These are phyloP conservation scores for Sebastes reedi DNA, from an alignment of 2,797 vertebrate species.

Conservation along the genomic window DNA sequence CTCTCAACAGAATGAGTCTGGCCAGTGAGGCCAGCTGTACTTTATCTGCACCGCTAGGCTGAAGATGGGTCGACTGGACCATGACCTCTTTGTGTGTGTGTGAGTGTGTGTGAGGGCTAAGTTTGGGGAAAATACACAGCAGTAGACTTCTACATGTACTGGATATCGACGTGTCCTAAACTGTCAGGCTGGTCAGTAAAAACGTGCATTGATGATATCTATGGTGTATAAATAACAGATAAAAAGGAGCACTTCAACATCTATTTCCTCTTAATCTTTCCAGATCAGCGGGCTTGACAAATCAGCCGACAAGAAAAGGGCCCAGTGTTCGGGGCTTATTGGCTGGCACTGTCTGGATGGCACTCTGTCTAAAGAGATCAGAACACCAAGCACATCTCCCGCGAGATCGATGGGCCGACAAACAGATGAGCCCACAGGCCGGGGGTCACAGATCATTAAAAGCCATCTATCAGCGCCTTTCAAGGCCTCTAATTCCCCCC, in stretches of 20 bases:
- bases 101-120: constrained; percentile 13
- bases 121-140: constrained; percentile 26
- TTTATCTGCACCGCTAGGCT: constrained; percentile 75
- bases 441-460: constrained; percentile 99
- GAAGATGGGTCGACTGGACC: constrained; percentile 64
- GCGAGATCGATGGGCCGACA: constrained; percentile 92
- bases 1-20: constrained; percentile 67
- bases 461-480: constrained; percentile 99
- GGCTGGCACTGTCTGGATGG: constrained; percentile 63
- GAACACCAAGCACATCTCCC: constrained; percentile 94
- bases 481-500: constrained; percentile 98
- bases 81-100: constrained; percentile 47
- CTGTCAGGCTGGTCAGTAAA: constrained; percentile 45
- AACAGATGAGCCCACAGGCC: constrained; percentile 94
- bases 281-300: constrained; percentile 69
- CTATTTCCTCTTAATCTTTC: constrained; percentile 68
- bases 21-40: constrained; percentile 71
- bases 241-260: constrained; percentile 64
- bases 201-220: constrained; percentile 57
- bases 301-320: constrained; percentile 59
- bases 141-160: constrained; percentile 20
- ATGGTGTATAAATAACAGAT: constrained; percentile 61
- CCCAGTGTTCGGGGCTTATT: constrained; percentile 64
- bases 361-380: constrained; percentile 91
- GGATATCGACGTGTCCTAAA: constrained; percentile 31